These are phyloP conservation scores for Schizotus pectinicornis DNA, from an alignment of 2,888 invertebrate species.

Conservation along the genomic window DNA sequence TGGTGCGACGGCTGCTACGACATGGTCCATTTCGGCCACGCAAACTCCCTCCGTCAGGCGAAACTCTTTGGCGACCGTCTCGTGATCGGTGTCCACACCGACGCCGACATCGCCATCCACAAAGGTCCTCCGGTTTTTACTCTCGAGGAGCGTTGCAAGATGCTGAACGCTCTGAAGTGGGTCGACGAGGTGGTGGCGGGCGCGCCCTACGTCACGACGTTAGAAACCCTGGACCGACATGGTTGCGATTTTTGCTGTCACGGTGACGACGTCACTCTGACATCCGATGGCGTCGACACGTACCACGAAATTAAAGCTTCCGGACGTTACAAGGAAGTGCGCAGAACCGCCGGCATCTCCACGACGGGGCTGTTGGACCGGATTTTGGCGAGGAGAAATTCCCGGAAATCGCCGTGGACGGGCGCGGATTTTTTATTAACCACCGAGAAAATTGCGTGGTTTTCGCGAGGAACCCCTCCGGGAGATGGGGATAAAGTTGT, in stretches of 20 bases:
- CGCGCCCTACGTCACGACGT: conserved; percentile 96
- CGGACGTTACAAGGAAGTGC: conserved; percentile 81
- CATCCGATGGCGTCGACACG: conserved; percentile 94
- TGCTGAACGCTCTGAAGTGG: conserved; percentile 99
- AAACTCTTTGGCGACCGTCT: conserved; percentile 94
- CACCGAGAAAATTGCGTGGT: conserved; percentile 77
- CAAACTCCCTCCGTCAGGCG: conserved; percentile 96
- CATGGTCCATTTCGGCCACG: conserved; percentile 99
- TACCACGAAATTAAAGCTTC: conserved; percentile 94
- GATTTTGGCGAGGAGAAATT: conserved; percentile 76
- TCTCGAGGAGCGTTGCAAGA: conserved; percentile 87
- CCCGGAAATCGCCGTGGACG: conserved; percentile 90
- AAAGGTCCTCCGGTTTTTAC: conserved; percentile 99
- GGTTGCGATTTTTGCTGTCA: conserved; percentile 99
- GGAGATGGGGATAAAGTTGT: conserved; percentile 80
- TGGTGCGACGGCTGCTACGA: conserved; percentile 97
- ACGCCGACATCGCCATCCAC: conserved; percentile 93
- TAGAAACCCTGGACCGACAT: conserved; percentile 94
- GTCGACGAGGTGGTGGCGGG: conserved; percentile 98
- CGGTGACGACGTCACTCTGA: conserved; percentile 97
- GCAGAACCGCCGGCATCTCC: conserved; percentile 84
- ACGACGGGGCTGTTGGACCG: conserved; percentile 93
- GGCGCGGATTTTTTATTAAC: conserved; percentile 97
- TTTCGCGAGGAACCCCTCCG: conserved; percentile 86
- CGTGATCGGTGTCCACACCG: conserved; percentile 97